A percentile compares a stretch with the other conserved stretches of the same genome.
Evolutionary conservation across 2,888 invertebrate genomes (phyloP).

Genomic region (Hypercompe scribonia): DNA sequence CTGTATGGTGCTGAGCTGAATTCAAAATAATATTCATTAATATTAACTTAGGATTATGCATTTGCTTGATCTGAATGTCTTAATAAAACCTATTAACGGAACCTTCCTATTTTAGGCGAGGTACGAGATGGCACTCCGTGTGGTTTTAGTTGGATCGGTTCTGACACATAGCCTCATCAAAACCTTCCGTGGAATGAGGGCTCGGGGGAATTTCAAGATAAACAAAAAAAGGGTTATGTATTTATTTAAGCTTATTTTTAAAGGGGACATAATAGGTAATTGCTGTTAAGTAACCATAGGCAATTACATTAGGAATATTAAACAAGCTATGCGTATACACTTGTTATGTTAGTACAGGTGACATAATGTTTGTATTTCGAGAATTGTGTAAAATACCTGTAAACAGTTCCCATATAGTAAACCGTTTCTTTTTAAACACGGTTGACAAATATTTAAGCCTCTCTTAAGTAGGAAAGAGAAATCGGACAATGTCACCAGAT

Average conservation of each 20-base stretch:
- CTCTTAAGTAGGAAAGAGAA: background rate
- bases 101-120: too few species aligned
- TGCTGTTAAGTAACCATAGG: background rate
- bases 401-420: background rate
- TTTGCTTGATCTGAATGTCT: background rate
- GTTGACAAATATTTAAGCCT: conserved; percentile 1
- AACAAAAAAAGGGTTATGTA: too few species aligned
- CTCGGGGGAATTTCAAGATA: too few species aligned
- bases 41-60: background rate
- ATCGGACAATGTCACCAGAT: background rate
- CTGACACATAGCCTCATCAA: too few species aligned
- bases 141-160: too few species aligned
- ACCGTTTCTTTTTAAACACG: background rate
- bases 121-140: too few species aligned
- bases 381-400: background rate
- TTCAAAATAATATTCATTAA: background rate
- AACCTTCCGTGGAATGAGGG: too few species aligned
- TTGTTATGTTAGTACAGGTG: background rate
- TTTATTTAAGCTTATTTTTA: background rate
- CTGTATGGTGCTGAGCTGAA: background rate
- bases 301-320: background rate
- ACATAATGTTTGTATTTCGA: background rate
- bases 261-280: background rate
- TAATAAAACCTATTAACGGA: too few species aligned
- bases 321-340: background rate